A percentile compares a stretch with the other conserved stretches of the same genome.
Conservation (phyloP, 1,140 invertebrate genomes). For the Aleiodes sp. region DNA sequence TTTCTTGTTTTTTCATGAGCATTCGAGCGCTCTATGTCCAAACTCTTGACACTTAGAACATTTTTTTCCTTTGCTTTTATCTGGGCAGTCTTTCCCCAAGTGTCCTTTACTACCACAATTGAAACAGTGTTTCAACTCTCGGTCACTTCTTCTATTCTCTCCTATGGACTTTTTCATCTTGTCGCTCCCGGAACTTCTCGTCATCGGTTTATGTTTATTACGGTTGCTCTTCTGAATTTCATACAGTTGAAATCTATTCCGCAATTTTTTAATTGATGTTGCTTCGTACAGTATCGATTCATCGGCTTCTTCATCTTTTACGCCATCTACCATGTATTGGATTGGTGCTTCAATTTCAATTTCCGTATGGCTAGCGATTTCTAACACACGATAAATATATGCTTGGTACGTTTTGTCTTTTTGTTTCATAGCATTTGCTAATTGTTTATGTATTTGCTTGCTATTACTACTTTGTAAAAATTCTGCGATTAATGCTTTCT, state of each 20-base stretch:
- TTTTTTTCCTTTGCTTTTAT: slow-evolving; percentile 18
- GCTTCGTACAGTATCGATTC: slow-evolving; percentile 40
- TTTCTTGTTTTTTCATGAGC: not conserved
- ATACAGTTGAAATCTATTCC: slow-evolving; percentile 22
- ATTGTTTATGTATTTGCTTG: slow-evolving; percentile 32
- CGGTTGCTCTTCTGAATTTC: no score
- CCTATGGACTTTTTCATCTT: not conserved
- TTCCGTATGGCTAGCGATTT: slow-evolving; percentile 26
- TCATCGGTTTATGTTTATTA: no score
- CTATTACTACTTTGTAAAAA: slow-evolving; percentile 33
- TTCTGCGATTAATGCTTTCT: slow-evolving; percentile 29
- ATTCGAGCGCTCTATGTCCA: slow-evolving; percentile 27
- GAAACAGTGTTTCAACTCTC: slow-evolving; percentile 5
- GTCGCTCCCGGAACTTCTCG: no score
- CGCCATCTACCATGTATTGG: slow-evolving; percentile 47
- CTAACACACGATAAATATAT: slow-evolving; percentile 40
- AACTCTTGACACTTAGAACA: slow-evolving; percentile 33
- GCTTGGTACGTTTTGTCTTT: slow-evolving; percentile 38
- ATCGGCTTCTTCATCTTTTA: slow-evolving; percentile 36
- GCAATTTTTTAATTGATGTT: slow-evolving; percentile 25
- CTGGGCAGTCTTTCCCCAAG: slow-evolving; percentile 4
- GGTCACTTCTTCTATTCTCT: slow-evolving; percentile 36
- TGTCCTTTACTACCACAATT: slow-evolving; percentile 16
- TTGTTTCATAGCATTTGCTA: slow-evolving; percentile 34
- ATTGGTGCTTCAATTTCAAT: slow-evolving; percentile 42